Conservation (phyloP, 2,888 invertebrate species). For the Xestia xanthographa region DNA sequence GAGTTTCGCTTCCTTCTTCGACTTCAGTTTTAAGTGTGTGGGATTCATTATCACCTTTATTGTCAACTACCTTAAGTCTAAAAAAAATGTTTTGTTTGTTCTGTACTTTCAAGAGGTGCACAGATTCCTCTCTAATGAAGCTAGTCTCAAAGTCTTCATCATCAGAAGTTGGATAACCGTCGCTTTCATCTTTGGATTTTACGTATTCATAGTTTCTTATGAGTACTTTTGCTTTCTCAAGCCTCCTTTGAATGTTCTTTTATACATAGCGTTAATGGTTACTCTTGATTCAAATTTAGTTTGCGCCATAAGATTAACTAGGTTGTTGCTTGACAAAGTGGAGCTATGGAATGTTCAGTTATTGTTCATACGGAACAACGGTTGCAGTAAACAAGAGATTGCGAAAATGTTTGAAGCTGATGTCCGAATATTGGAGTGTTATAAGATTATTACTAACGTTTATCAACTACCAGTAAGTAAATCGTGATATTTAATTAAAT, state of each 20-base stretch:
- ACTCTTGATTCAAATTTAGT: conserved; percentile 16
- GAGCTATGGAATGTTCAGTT: conserved; percentile 3
- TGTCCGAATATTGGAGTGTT: background rate
- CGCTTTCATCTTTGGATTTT: background rate
- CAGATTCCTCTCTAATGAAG: background rate
- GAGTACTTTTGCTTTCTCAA: background rate
- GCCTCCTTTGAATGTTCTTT: background rate
- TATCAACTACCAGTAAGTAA: conserved; percentile 11
- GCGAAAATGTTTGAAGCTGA: background rate
- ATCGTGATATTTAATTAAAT: too few species aligned
- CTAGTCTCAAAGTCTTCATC: background rate
- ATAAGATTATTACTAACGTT: background rate
- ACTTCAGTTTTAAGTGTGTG: conserved; percentile 1
- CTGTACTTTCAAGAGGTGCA: conserved; percentile 14
- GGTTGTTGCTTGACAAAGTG: conserved; percentile 11
- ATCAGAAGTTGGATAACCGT: conserved; percentile 12
- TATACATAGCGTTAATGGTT: background rate
- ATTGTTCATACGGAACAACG: background rate
- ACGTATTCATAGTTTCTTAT: background rate
- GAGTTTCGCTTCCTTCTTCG: conserved; percentile 9
- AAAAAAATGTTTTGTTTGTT: conserved; percentile 8
- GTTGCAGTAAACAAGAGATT: background rate
- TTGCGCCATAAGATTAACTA: background rate
- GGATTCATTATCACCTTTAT: conserved; percentile 7
- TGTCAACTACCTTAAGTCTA: conserved; percentile 1